These are phyloP conservation scores for Neodiprion fabricii DNA, from an alignment of 1,140 invertebrate species.

Conservation along the genomic window DNA sequence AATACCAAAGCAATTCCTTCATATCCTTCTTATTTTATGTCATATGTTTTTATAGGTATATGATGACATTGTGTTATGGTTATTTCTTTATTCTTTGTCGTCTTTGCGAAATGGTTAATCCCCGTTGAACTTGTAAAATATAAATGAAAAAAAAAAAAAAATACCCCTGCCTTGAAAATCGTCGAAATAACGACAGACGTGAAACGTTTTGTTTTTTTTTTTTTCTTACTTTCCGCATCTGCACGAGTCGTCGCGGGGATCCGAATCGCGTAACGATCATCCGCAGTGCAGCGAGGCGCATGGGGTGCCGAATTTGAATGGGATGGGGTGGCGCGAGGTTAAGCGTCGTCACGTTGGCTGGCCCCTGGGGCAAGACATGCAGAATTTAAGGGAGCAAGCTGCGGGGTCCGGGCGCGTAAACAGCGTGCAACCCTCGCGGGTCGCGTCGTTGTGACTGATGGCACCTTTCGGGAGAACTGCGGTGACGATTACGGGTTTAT, in stretches of 20 bases:
- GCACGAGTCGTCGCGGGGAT: conserved; percentile 30
- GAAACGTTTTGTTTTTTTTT: conserved; percentile 18
- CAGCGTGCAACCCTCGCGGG: conserved; percentile 44
- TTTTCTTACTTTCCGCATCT: conserved; percentile 10
- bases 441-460: conserved; percentile 53
- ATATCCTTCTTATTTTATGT: too few species aligned
- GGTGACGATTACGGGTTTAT: too few species aligned
- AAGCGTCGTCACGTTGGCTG: conserved; percentile 36
- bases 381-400: conserved; percentile 25
- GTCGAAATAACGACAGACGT: conserved; percentile 16
- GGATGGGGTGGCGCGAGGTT: background rate
- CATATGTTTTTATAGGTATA: too few species aligned
- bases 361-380: conserved; percentile 23
- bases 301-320: background rate
- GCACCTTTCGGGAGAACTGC: conserved; percentile 41
- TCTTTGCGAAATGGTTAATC: too few species aligned
- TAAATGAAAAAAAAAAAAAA: too few species aligned
- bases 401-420: conserved; percentile 40
- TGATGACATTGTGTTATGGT: too few species aligned
- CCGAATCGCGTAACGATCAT: background rate
- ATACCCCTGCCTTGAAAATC: too few species aligned
- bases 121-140: too few species aligned
- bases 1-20: too few species aligned
- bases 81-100: too few species aligned
- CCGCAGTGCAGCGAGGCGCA: background rate